A percentile compares a stretch with the other conserved stretches of the same genome.
These are phyloP conservation scores for Macrosteles quadrilineatus DNA, from an alignment of 1,140 invertebrate genomes.

Conservation along the genomic window DNA sequence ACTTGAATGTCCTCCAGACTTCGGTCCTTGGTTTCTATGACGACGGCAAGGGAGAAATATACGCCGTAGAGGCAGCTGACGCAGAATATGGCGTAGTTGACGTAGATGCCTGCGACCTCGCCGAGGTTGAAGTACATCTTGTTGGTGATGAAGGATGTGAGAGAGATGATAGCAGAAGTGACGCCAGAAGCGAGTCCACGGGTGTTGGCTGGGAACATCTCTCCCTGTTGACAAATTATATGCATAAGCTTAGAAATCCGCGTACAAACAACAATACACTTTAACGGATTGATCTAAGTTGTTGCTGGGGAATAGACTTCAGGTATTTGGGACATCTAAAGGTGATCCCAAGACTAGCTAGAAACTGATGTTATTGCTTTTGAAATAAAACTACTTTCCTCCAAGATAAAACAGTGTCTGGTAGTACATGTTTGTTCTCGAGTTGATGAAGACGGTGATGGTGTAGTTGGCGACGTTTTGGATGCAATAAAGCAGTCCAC, in stretches of 20 bases:
- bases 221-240: too few relatives aligned
- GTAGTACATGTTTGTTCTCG: too few relatives aligned
- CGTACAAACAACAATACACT: not conserved
- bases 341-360: too few relatives aligned
- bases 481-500: too few relatives aligned
- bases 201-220: slow-evolving; percentile 71
- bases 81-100: slow-evolving; percentile 73
- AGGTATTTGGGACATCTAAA: too few relatives aligned
- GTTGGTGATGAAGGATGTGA: slow-evolving; percentile 71
- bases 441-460: too few relatives aligned
- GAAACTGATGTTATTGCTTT: too few relatives aligned
- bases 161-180: slow-evolving; percentile 68
- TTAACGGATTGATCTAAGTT: not conserved
- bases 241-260: slow-evolving; percentile 50
- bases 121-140: slow-evolving; percentile 65
- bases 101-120: slow-evolving; percentile 54
- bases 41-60: slow-evolving; percentile 62
- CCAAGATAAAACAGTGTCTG: too few relatives aligned
- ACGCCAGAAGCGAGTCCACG: slow-evolving; percentile 69
- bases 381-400: too few relatives aligned
- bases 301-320: too few relatives aligned
- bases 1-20: slow-evolving; percentile 64
- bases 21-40: slow-evolving; percentile 84
- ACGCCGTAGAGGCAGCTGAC: slow-evolving; percentile 62
- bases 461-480: too few relatives aligned